Evolutionary conservation across 2,113 vertebrate genomes (phyloP).

Genomic region (Cephalopterus ornatus): DNA sequence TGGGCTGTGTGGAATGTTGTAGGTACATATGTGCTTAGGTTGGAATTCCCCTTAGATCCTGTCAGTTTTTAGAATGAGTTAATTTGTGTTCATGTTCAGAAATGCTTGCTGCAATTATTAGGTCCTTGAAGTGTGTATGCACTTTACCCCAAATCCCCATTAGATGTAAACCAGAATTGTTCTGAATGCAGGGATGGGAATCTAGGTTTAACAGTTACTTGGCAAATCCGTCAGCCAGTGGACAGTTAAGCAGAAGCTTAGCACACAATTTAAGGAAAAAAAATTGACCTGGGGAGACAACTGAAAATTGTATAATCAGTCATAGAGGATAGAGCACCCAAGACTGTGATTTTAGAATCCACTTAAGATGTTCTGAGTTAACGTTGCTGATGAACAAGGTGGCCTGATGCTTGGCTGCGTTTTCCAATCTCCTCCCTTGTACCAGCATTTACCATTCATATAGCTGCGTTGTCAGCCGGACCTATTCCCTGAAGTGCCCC

Average conservation of each 20-base stretch:
- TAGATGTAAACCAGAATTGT: not conserved
- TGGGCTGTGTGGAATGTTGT: not conserved
- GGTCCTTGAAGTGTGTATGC: not conserved
- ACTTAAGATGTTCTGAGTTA: not conserved
- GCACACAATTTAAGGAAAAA: not conserved
- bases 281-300: not conserved
- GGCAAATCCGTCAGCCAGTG: not conserved
- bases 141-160: not conserved
- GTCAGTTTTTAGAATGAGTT: not conserved
- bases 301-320: not conserved
- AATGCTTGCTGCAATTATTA: not conserved
- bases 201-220: not conserved
- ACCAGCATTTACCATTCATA: not conserved
- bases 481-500: not conserved
- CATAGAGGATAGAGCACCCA: not conserved
- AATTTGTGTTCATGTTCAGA: not conserved
- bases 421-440: not conserved
- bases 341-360: not conserved
- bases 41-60: not conserved
- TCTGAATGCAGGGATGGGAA: not conserved
- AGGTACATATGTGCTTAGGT: not conserved
- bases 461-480: not conserved
- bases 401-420: not conserved
- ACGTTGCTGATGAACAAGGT: not conserved
- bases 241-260: not conserved